phyloP scores from a whole-genome alignment of 2,888 invertebrate genomes.

The Blastobasis lacticolella region DNA sequence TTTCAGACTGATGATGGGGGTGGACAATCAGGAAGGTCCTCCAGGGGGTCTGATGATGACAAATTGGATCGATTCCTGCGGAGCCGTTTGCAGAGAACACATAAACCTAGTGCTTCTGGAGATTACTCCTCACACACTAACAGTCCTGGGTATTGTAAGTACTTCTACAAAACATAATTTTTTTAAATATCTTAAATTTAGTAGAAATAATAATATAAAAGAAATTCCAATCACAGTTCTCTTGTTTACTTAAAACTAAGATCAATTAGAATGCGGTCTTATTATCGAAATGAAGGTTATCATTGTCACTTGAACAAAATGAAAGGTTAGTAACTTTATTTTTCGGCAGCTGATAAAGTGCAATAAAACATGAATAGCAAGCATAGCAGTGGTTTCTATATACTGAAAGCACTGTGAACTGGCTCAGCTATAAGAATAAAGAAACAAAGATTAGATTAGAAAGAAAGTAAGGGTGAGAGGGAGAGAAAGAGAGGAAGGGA shows the following conservation, averaged over 20 bases:
- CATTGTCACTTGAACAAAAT: too few relatives aligned
- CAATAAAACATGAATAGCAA: too few relatives aligned
- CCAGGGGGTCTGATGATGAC: conserved; percentile 74
- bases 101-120: conserved; percentile 55
- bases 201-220: neutral
- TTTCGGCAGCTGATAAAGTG: too few relatives aligned
- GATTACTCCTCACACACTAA: conserved; percentile 54
- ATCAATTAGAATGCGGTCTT: neutral
- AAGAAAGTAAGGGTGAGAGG: too few relatives aligned
- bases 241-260: neutral
- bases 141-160: conserved; percentile 68
- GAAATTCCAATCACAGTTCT: neutral
- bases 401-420: too few relatives aligned
- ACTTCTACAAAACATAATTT: neutral
- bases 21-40: conserved; percentile 58
- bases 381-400: too few relatives aligned
- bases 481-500: too few relatives aligned
- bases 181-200: neutral
- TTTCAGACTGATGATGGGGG: conserved; percentile 78
- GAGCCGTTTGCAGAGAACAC: conserved; percentile 56
- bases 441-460: too few relatives aligned
- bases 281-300: neutral
- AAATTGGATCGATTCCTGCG: conserved; percentile 71
- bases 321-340: too few relatives aligned
- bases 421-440: too few relatives aligned